Conservation (phyloP, 2,113 vertebrate genomes). For the Scatophagus argus region DNA sequence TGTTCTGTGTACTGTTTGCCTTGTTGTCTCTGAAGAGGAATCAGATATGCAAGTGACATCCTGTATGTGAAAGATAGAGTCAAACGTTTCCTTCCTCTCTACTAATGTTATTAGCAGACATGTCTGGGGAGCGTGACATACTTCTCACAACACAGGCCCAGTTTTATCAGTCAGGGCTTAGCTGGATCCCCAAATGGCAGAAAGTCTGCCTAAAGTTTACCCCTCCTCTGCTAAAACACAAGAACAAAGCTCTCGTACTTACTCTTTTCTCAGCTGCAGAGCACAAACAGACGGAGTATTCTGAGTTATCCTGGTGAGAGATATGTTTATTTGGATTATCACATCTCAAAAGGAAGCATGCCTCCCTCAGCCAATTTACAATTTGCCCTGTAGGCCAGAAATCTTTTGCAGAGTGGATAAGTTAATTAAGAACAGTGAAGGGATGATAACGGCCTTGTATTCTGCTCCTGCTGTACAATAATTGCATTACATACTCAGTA, state of each 20-base stretch:
- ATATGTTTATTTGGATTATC: conserved; percentile 70
- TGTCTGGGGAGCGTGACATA: conserved; percentile 62
- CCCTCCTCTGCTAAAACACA: conserved; percentile 36
- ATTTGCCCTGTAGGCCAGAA: conserved; percentile 59
- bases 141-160: conserved; percentile 51
- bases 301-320: conserved; percentile 43
- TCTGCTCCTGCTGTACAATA: conserved; percentile 62
- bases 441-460: conserved; percentile 66
- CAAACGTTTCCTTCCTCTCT: conserved; percentile 49
- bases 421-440: conserved; percentile 73
- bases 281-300: conserved; percentile 35
- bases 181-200: conserved; percentile 44
- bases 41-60: conserved; percentile 38
- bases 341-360: conserved; percentile 59
- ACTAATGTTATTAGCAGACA: conserved; percentile 55
- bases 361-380: conserved; percentile 68
- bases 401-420: conserved; percentile 70
- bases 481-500: conserved; percentile 61
- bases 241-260: conserved; percentile 41
- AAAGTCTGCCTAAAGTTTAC: conserved; percentile 48
- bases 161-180: conserved; percentile 56
- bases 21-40: conserved; percentile 36
- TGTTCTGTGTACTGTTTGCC: conserved; percentile 34
- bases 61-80: conserved; percentile 32
- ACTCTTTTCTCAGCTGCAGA: conserved; percentile 9